Percentiles rank a stretch among this genome's conserved stretches.
phyloP scores from a whole-genome alignment of 2,797 vertebrate genomes.

The Etheostoma perlongum region DNA sequence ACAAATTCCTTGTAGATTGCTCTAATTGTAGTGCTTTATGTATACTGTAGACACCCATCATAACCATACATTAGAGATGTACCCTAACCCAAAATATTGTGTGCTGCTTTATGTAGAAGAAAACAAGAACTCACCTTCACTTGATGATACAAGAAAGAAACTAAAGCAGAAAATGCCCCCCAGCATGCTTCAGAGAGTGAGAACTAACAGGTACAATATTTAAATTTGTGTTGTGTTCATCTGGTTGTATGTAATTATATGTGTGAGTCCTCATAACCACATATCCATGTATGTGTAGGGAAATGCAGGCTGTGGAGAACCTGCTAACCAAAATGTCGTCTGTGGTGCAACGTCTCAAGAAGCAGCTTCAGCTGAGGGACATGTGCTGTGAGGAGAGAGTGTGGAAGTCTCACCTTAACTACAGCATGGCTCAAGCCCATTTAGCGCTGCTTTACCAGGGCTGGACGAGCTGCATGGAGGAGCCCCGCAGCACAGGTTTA shows the following conservation, averaged over 20 bases:
- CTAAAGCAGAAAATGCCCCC: constrained; percentile 47
- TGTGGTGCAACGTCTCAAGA: constrained; percentile 70
- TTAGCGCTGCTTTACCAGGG: constrained; percentile 82
- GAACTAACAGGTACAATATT: constrained; percentile 53
- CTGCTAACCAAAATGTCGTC: constrained; percentile 78
- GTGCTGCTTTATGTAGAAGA: constrained; percentile 41
- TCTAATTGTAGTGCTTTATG: not conserved
- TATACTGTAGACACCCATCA: not conserved
- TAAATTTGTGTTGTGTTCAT: constrained; percentile 1
- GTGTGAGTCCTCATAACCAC: not conserved
- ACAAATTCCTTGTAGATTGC: not conserved
- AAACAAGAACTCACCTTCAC: constrained; percentile 20
- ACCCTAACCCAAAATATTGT: not conserved
- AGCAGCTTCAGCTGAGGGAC: constrained; percentile 79
- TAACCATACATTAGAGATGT: not conserved
- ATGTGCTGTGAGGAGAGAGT: constrained; percentile 86
- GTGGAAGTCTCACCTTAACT: constrained; percentile 91
- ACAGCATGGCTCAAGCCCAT: constrained; percentile 85
- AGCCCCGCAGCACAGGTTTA: constrained; percentile 83
- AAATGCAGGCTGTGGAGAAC: constrained; percentile 67
- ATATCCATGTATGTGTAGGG: constrained; percentile 51
- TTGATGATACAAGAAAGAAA: constrained; percentile 47
- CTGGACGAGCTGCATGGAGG: constrained; percentile 72
- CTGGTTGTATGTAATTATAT: not conserved
- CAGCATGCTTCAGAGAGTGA: constrained; percentile 39